A percentile compares a stretch with the other conserved stretches of the same genome.
Evolutionary conservation across 1,140 invertebrate species (phyloP).

Genomic region (Geopemphigus sp.): DNA sequence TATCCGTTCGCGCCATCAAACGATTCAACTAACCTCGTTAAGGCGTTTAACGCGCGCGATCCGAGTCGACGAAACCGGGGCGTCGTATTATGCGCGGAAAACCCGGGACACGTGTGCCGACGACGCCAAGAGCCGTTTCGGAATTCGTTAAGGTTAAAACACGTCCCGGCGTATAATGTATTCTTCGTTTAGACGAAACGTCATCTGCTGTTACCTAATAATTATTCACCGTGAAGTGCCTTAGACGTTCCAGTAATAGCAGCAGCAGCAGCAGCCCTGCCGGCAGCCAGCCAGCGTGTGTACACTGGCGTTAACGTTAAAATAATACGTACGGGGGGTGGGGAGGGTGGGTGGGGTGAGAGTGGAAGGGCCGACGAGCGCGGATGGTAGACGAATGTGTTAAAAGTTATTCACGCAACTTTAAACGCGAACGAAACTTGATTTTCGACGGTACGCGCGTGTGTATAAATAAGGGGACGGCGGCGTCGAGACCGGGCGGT

Average conservation of each 20-base stretch:
- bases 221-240: constrained; percentile 46
- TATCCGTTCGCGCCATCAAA: too few species aligned
- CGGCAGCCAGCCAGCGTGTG: too few species aligned
- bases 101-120: neutral
- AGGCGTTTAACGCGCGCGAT: too few species aligned
- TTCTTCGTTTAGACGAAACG: constrained; percentile 41
- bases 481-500: neutral
- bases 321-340: neutral
- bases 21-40: too few species aligned
- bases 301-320: neutral
- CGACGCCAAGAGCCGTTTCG: too few species aligned
- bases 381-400: constrained; percentile 20
- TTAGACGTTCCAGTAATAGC: too few species aligned
- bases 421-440: constrained; percentile 46
- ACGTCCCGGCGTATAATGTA: constrained; percentile 6
- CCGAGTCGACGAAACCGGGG: neutral
- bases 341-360: neutral
- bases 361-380: neutral
- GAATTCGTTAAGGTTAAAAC: neutral
- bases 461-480: too few species aligned
- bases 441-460: neutral
- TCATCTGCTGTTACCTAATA: constrained; percentile 43
- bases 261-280: too few species aligned
- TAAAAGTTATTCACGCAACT: constrained; percentile 47
- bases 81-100: neutral